Base-by-base conservation (phyloP, 2,888 invertebrate species). In the Lasiommata megera region DNA sequence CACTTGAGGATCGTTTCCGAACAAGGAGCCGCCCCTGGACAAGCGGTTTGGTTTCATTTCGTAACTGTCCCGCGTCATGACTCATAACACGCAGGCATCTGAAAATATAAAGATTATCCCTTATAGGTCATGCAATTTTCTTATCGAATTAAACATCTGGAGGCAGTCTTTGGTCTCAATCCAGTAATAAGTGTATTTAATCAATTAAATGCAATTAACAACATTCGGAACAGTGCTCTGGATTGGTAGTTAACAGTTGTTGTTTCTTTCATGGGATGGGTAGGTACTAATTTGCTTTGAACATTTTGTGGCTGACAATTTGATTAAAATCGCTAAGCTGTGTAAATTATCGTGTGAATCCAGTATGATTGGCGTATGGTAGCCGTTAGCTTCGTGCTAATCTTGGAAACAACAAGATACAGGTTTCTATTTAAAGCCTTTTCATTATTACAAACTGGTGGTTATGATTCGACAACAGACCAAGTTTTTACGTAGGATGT, bases 61-160 rank as follows among this genome's bases (percentile, higher is more conserved):
- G 82, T 87, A 88, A 70, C 76, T 84, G 74, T 89, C 86, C 56
- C 80, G 80, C 66, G 84, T 79, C 89, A 89, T 90, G 71, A 67
- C 71, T 76, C 70, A 69, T 69, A 59, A 78, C 76, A 59, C 69
- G 93, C 77, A 82, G 79, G 75, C 82, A 88, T 89, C 90, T 90
- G 88, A 53, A 88, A 90, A 68, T 54, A 72, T 47, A 74, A 68
- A 70, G 69, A 60, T 66, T 70, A 71, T 70, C 16, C 31, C 12
- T 61, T 61, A 64, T 65, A 65, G 36, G 61, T 65, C 59, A 54
- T 57, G 63, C 79, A 77, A 80, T 84, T 82, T 76, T 76, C 71
- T 74, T 57, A 80, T 83, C 79, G 68, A 71, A 66, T 43, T 34
- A 53, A 55, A 29, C 54, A 53, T 55, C 59, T 50, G 48, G 28